Percentiles rank a stretch among this genome's conserved stretches.
Evolutionary conservation across 2,113 vertebrate species (phyloP).

Genomic region (Hyla sarda): DNA sequence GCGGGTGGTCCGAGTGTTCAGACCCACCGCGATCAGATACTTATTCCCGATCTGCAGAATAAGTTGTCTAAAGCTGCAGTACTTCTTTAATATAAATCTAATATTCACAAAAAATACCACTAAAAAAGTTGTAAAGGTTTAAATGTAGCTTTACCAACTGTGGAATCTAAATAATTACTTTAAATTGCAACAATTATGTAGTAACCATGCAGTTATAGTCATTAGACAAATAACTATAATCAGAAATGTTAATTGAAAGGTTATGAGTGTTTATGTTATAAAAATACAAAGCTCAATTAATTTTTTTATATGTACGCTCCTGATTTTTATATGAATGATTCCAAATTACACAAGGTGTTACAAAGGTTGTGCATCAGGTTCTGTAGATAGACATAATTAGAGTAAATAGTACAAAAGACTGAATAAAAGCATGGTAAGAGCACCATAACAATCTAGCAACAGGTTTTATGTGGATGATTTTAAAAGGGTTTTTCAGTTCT

Average conservation of each 20-base stretch:
- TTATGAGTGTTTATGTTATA: conserved; percentile 26
- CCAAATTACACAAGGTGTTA: background rate
- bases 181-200: background rate
- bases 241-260: conserved; percentile 11
- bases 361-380: background rate
- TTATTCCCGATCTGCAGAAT: too few species aligned
- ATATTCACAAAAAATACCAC: background rate
- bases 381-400: background rate
- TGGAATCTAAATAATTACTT: background rate
- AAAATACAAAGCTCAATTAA: background rate
- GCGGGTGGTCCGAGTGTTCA: too few species aligned
- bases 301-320: background rate
- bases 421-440: background rate
- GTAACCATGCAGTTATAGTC: background rate
- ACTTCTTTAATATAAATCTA: too few species aligned
- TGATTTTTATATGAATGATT: background rate
- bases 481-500: background rate
- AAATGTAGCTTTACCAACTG: background rate
- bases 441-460: background rate
- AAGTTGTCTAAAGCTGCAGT: too few species aligned
- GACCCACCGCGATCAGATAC: too few species aligned
- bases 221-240: conserved; percentile 37
- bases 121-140: background rate
- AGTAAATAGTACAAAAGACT: conserved; percentile 9
- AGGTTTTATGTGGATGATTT: background rate